These are phyloP conservation scores for Disparrhopalites patrizii DNA, from an alignment of 2,888 invertebrate genomes.

Conservation along the genomic window DNA sequence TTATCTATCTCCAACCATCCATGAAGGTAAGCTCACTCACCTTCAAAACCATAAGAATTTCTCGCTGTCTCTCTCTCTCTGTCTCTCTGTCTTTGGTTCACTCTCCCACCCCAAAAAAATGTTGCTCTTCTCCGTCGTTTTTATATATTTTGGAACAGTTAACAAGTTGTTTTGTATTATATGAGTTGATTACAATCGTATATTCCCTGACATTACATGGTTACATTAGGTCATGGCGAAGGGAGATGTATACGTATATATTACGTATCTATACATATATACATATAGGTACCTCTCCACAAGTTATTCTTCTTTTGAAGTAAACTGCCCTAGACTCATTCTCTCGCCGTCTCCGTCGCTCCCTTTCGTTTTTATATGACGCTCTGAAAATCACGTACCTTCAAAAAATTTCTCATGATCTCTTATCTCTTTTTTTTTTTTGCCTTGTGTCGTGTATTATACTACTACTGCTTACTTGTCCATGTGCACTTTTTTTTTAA, in stretches of 20 bases:
- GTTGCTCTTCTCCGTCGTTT: too few relatives aligned
- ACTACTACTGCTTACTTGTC: too few relatives aligned
- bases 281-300: not conserved
- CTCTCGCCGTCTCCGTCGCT: too few relatives aligned
- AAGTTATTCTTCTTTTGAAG: too few relatives aligned
- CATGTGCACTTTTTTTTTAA: too few relatives aligned
- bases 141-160: conserved; percentile 26
- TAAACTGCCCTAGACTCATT: too few relatives aligned
- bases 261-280: too few relatives aligned
- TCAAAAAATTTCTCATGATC: conserved; percentile 3
- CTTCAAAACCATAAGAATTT: conserved; percentile 13
- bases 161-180: conserved; percentile 20
- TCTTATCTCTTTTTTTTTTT: not conserved
- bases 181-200: conserved; percentile 13
- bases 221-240: conserved; percentile 24
- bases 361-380: too few relatives aligned
- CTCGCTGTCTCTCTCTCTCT: conserved; percentile 5
- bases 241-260: conserved; percentile 9
- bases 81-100: too few relatives aligned
- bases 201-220: not conserved
- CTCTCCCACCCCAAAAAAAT: too few relatives aligned
- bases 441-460: too few relatives aligned
- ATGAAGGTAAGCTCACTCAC: conserved; percentile 28
- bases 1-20: conserved; percentile 31
- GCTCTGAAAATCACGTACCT: conserved; percentile 5